These are phyloP conservation scores for Oophaga sylvatica DNA, from an alignment of 2,797 vertebrate species.

Conservation along the genomic window DNA sequence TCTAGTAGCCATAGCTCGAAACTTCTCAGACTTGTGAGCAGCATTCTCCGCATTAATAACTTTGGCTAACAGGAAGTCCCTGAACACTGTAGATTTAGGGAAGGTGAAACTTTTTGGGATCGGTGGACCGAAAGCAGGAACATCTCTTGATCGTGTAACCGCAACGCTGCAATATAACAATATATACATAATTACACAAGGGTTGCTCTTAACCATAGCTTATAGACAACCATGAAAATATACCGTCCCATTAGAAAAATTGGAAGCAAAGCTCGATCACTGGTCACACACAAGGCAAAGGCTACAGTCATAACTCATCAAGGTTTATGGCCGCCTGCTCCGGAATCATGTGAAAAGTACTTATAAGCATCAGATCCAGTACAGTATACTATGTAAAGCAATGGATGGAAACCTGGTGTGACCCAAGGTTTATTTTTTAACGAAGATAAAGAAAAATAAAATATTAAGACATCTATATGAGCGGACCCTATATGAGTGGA, in stretches of 20 bases:
- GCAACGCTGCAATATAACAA: slow-evolving; percentile 81
- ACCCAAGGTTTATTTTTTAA: no score
- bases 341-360: no score
- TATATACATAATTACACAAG: slow-evolving; percentile 24
- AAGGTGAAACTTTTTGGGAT: slow-evolving; percentile 95
- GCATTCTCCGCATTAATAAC: slow-evolving; percentile 97
- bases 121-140: slow-evolving; percentile 92
- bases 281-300: neutral
- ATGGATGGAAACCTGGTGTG: no score
- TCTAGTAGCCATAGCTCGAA: slow-evolving; percentile 94
- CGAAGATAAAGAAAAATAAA: neutral
- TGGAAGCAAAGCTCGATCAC: neutral
- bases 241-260: neutral
- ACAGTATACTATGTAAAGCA: no score
- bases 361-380: no score
- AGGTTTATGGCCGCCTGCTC: neutral
- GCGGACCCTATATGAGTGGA: no score
- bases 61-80: slow-evolving; percentile 97
- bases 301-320: neutral
- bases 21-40: slow-evolving; percentile 96
- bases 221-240: neutral
- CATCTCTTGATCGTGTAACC: slow-evolving; percentile 93
- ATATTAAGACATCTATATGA: neutral
- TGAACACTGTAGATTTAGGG: slow-evolving; percentile 95
- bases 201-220: neutral